A percentile compares a stretch with the other conserved stretches of the same genome.
phyloP scores from a whole-genome alignment of 2,113 vertebrate species.

The Eudyptes chrysolophus region DNA sequence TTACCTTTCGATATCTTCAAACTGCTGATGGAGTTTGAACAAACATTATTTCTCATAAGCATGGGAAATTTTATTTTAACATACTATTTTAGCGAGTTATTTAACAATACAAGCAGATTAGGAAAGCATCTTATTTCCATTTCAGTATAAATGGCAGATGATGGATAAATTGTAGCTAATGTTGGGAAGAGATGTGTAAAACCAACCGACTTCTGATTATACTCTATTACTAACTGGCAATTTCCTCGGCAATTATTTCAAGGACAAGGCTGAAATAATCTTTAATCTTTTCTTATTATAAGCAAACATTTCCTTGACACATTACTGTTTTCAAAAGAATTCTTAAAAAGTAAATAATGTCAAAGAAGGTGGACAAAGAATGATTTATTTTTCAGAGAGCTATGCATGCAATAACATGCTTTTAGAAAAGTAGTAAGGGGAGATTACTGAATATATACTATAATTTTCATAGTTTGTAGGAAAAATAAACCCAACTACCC shows the following conservation, averaged over 20 bases:
- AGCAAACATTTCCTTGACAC: slow-evolving; percentile 11
- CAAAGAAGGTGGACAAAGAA: not conserved
- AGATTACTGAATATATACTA: not conserved
- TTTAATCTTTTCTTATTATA: not conserved
- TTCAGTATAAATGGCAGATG: slow-evolving; percentile 1
- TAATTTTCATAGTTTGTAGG: not conserved
- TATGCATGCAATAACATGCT: not conserved
- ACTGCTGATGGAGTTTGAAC: not conserved
- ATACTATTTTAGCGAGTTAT: not conserved
- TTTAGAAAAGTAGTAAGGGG: not conserved
- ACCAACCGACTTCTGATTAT: not conserved
- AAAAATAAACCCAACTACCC: not conserved
- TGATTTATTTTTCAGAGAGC: not conserved
- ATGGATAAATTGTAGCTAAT: slow-evolving; percentile 27
- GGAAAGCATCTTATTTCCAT: not conserved
- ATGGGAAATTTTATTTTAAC: not conserved
- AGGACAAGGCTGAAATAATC: not conserved
- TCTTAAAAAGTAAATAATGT: not conserved
- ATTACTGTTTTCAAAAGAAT: not conserved
- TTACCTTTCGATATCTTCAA: not conserved
- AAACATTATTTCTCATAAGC: not conserved
- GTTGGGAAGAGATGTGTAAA: not conserved
- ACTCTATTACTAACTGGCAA: not conserved
- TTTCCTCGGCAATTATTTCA: not conserved
- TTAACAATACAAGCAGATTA: not conserved